Evolutionary conservation across 2,797 vertebrate species (phyloP).

Genomic region (Schizopygopsis malacanthus): DNA sequence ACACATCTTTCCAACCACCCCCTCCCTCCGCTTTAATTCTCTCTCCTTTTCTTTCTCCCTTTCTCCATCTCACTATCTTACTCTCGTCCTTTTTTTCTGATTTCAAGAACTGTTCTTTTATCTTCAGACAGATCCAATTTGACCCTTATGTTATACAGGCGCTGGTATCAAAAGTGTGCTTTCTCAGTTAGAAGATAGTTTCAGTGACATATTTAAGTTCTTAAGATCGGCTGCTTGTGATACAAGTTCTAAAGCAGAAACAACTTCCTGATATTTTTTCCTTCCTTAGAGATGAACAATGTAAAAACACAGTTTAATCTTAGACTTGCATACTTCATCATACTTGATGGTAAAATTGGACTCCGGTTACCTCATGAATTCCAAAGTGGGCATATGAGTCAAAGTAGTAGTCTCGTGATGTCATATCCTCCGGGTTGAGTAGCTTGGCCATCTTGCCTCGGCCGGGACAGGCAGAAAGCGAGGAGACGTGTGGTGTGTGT

Average conservation of each 20-base stretch:
- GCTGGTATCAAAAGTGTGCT: conserved; percentile 49
- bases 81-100: conserved; percentile 40
- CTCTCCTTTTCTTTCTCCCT: conserved; percentile 10
- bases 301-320: neutral
- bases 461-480: conserved; percentile 86
- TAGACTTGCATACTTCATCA: neutral
- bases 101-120: conserved; percentile 73
- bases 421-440: conserved; percentile 97
- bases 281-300: neutral
- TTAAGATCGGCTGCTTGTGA: neutral
- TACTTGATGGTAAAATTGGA: neutral
- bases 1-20: conserved; percentile 68
- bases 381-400: conserved; percentile 99
- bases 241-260: conserved; percentile 1
- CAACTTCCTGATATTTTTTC: neutral
- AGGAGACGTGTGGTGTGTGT: conserved; percentile 77
- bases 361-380: conserved; percentile 90
- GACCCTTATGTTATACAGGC: conserved; percentile 77
- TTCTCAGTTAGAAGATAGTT: neutral
- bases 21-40: conserved; percentile 65
- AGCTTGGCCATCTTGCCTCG: conserved; percentile 92
- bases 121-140: conserved; percentile 71
- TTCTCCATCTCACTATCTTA: conserved; percentile 18
- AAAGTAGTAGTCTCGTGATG: conserved; percentile 97
- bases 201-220: conserved; percentile 6